These are phyloP conservation scores for Apteryx owenii DNA, from an alignment of 2,113 vertebrate species.

Conservation along the genomic window DNA sequence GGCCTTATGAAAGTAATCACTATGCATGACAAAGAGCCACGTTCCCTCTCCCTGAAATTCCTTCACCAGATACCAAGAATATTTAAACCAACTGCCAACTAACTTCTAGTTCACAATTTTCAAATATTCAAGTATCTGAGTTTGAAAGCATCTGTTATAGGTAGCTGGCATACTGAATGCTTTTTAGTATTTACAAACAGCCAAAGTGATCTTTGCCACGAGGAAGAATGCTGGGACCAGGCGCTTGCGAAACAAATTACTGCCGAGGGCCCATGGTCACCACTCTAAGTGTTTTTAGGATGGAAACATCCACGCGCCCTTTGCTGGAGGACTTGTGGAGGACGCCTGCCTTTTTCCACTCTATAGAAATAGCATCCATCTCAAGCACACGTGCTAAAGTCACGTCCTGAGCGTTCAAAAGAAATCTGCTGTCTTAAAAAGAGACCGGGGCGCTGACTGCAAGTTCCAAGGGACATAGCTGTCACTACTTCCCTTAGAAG, in stretches of 20 bases:
- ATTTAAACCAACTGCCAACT: background rate
- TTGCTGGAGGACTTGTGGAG: background rate
- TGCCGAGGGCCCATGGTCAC: background rate
- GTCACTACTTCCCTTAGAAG: constrained; percentile 8
- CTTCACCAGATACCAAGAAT: background rate
- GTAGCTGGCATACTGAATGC: background rate
- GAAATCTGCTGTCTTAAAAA: background rate
- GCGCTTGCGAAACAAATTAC: background rate
- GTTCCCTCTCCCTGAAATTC: background rate
- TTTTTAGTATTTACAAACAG: constrained; percentile 14
- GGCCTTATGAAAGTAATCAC: background rate
- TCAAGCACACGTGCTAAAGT: background rate
- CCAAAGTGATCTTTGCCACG: background rate
- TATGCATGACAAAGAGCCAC: background rate
- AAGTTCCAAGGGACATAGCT: background rate
- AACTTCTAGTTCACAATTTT: background rate
- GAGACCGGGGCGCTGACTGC: background rate
- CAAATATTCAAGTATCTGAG: background rate
- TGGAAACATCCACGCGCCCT: background rate
- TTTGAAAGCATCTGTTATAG: background rate
- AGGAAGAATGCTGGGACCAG: background rate
- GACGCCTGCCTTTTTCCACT: background rate
- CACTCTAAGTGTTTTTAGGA: background rate
- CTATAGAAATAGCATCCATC: background rate
- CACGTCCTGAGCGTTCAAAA: background rate